phyloP scores from a whole-genome alignment of 2,888 invertebrate species.

The Hyposoter dolosus region DNA sequence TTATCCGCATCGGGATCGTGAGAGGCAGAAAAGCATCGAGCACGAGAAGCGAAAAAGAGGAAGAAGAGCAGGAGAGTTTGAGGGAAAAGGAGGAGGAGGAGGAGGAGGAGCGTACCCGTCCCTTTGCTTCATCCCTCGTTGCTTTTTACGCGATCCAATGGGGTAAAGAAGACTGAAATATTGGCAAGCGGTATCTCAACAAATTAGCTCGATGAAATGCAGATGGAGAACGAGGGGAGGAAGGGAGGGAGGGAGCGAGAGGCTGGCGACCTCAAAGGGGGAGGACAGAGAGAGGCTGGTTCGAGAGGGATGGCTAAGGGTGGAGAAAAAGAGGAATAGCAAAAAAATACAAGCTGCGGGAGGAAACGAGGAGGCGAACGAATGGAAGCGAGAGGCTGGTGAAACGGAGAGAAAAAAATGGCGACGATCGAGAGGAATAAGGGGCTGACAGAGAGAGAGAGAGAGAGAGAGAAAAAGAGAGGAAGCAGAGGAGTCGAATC shows the following conservation, averaged over 20 bases:
- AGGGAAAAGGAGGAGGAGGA: constrained; percentile 35
- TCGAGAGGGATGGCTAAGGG: constrained; percentile 59
- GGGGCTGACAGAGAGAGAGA: constrained; percentile 48
- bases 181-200: constrained; percentile 85
- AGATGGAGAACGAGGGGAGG: constrained; percentile 76
- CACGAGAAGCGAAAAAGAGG: constrained; percentile 40
- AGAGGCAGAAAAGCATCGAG: constrained; percentile 68
- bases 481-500: constrained; percentile 78
- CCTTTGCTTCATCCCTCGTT: constrained; percentile 61
- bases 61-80: constrained; percentile 60
- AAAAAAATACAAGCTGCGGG: constrained; percentile 35
- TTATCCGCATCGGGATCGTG: constrained; percentile 81
- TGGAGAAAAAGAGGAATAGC: constrained; percentile 69
- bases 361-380: constrained; percentile 53
- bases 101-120: constrained; percentile 43
- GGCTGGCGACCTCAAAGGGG: constrained; percentile 48
- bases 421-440: constrained; percentile 40
- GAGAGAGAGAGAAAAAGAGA: constrained; percentile 54
- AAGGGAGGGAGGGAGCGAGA: constrained; percentile 69
- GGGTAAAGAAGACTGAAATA: constrained; percentile 83
- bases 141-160: constrained; percentile 78
- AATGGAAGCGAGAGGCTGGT: constrained; percentile 18
- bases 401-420: constrained; percentile 35
- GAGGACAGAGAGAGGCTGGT: constrained; percentile 39
- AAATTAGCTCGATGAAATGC: constrained; percentile 84